Evolutionary conservation across 2,797 vertebrate genomes (phyloP), one percentile per base, ranked within the genome.

Genomic region (Mormyrus proboscirostris): DNA sequence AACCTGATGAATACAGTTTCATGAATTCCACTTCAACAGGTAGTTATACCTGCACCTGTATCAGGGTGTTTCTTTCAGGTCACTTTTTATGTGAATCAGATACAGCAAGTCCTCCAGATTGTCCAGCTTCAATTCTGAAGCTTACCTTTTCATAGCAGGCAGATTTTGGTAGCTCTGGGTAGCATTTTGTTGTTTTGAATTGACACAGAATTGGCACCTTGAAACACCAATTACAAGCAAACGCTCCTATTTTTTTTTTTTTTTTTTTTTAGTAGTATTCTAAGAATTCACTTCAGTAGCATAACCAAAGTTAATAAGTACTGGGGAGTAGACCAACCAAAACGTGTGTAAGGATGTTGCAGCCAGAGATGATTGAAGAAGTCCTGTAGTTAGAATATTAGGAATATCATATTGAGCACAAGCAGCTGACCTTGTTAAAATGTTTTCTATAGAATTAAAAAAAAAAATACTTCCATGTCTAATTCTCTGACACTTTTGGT

Each of bases 271-370:
- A 9, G 19, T 82, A 93, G 84, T n/a, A 29, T 73, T 69, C 69
- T 62, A 93, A 83, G 14, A 41, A 93, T 57, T 93, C 89, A 88
- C 22, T 87, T 83, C 47, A 49, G 12, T 86, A 12, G 47, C 88
- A 59, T 57, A 62, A 62, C n/a, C 91, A 89, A 83, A 88, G 0
- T 85, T 4, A 53, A 12, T 4, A 0, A 86, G 62, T 89, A 76
- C 69, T 76, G 79, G 90, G 89, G 49, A 90, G 82, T 87, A 62
- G 12, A 57, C 16, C 25, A 55, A 87, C 9, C 7, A 59, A 25
- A 3, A 87, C 51, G 0, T 65, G 69, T 55, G 47, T 51, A 50
- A 88, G 87, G 14, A 19, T 82, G 53, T 47, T 44, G 76, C 76
- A 82, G 19, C 19, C 38, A 47, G 76, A 47, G 41, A 22, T 82